phyloP scores from a whole-genome alignment of 2,113 vertebrate species.

The Menidia beryllina region DNA sequence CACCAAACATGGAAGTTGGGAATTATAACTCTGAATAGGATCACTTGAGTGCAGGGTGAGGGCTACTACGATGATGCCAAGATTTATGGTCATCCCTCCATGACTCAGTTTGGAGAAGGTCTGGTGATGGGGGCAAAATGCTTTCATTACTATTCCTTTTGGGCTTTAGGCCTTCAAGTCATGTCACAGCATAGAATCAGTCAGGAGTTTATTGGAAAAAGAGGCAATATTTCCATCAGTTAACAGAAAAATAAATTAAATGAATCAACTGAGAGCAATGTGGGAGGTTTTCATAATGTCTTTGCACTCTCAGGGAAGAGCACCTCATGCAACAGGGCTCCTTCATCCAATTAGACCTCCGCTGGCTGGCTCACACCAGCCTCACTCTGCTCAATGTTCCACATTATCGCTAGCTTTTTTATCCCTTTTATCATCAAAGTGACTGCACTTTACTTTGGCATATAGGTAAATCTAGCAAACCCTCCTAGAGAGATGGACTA shows the following conservation, averaged over 20 bases:
- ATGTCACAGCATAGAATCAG: slow-evolving; percentile 68
- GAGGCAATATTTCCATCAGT: slow-evolving; percentile 79
- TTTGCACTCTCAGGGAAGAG: slow-evolving; percentile 70
- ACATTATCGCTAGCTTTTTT: slow-evolving; percentile 77
- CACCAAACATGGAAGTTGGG: slow-evolving; percentile 62
- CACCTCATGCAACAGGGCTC: slow-evolving; percentile 80
- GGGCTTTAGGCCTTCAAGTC: slow-evolving; percentile 57
- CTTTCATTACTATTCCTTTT: slow-evolving; percentile 59
- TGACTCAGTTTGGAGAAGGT: slow-evolving; percentile 41
- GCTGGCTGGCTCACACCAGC: slow-evolving; percentile 70
- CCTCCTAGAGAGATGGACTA: slow-evolving; percentile 78
- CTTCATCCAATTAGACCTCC: slow-evolving; percentile 82
- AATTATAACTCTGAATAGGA: slow-evolving; percentile 58
- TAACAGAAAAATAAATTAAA: slow-evolving; percentile 79
- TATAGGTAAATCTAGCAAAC: slow-evolving; percentile 76
- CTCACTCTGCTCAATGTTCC: slow-evolving; percentile 70
- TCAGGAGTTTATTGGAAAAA: slow-evolving; percentile 77
- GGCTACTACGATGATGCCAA: slow-evolving; percentile 29
- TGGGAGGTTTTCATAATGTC: slow-evolving; percentile 79
- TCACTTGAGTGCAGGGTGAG: slow-evolving; percentile 55
- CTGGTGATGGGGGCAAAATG: slow-evolving; percentile 43
- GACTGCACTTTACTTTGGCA: slow-evolving; percentile 79
- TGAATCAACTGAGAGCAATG: slow-evolving; percentile 79
- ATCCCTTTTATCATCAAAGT: slow-evolving; percentile 81
- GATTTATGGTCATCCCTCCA: slow-evolving; percentile 57